Evolutionary conservation across 2,888 invertebrate species (phyloP).

Genomic region (Yponomeuta evonymella): DNA sequence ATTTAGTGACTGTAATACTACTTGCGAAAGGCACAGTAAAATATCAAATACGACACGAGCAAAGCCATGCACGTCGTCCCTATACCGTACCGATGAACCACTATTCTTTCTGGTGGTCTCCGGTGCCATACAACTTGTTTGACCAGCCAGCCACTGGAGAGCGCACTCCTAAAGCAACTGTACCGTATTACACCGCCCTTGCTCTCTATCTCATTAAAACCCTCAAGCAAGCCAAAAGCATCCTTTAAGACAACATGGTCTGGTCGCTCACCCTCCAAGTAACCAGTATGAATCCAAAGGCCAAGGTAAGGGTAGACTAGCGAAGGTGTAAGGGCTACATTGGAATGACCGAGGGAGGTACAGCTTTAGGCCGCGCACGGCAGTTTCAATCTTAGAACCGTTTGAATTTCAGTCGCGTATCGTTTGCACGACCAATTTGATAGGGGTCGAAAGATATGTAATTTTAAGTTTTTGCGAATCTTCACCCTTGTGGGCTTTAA

Average conservation of each 20-base stretch:
- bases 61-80: background rate
- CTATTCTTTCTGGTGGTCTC: background rate
- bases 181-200: background rate
- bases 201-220: constrained; percentile 55
- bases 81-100: background rate
- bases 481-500: background rate
- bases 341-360: background rate
- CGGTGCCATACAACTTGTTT: background rate
- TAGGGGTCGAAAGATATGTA: constrained; percentile 43
- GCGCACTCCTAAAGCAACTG: background rate
- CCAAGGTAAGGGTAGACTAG: background rate
- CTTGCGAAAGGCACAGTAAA: no score
- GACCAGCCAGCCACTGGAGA: background rate
- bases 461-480: background rate
- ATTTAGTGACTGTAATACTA: no score
- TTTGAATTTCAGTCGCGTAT: constrained; percentile 38
- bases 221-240: constrained; percentile 17
- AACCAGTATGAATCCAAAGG: background rate
- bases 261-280: background rate
- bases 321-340: background rate
- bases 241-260: constrained; percentile 24
- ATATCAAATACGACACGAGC: no score
- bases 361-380: background rate
- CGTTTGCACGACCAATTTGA: constrained; percentile 27
- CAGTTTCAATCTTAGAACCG: background rate